Evolutionary conservation across 2,888 invertebrate species (phyloP).

Genomic region (Eubasilissa splendida): DNA sequence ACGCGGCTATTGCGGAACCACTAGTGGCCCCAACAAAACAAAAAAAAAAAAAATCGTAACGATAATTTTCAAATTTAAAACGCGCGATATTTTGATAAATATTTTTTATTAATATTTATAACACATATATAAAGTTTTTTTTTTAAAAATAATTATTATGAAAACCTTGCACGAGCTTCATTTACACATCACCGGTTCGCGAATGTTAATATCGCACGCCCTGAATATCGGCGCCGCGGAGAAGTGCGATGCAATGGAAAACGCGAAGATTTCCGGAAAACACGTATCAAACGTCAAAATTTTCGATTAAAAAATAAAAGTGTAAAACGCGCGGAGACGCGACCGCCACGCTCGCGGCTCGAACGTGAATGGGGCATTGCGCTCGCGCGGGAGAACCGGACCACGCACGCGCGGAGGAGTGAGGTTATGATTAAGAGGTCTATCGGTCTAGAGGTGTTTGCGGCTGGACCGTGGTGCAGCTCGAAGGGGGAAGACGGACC

Average conservation of each 20-base stretch:
- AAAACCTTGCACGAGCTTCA: neutral
- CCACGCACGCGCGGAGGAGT: neutral
- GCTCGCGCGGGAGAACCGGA: conserved; percentile 1
- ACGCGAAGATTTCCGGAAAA: conserved; percentile 24
- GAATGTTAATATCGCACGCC: conserved; percentile 17
- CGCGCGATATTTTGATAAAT: too few species aligned
- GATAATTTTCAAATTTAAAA: too few species aligned
- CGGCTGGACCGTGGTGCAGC: neutral
- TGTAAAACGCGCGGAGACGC: conserved; percentile 9
- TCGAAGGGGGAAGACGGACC: too few species aligned
- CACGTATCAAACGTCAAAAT: conserved; percentile 10
- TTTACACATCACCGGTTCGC: conserved; percentile 11
- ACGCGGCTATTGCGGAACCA: conserved; percentile 15
- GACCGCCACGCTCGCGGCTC: conserved; percentile 35
- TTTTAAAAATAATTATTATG: too few species aligned
- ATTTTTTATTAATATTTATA: too few species aligned
- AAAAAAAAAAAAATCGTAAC: neutral
- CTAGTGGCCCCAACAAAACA: neutral
- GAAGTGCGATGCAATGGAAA: conserved; percentile 18
- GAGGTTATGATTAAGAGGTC: neutral
- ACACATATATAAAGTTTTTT: too few species aligned
- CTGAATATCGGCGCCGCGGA: conserved; percentile 7
- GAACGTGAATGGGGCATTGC: conserved; percentile 39
- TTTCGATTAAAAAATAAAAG: neutral
- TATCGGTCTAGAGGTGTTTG: neutral